Conservation (phyloP, 2,888 invertebrate species). For the Heteromyza rotundicornis region DNA sequence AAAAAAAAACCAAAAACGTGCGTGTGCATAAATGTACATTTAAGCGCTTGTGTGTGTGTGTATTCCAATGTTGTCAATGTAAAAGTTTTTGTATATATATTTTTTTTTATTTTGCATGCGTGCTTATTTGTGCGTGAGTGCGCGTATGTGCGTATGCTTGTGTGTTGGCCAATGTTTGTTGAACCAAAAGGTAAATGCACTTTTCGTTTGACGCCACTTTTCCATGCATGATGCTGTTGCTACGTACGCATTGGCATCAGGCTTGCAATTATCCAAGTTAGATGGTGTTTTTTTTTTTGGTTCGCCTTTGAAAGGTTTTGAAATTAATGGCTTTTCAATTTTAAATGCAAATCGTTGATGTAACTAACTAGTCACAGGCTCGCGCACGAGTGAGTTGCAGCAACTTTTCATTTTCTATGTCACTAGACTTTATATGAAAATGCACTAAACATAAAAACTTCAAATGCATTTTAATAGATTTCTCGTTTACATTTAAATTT, state of each 20-base stretch:
- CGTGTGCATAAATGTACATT: slow-evolving; percentile 2
- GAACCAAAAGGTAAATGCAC: slow-evolving; percentile 53
- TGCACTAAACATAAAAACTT: too few species aligned
- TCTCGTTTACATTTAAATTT: too few species aligned
- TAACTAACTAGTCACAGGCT: too few species aligned
- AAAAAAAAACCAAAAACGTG: slow-evolving; percentile 2
- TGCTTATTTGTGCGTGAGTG: not conserved
- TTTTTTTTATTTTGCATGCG: too few species aligned
- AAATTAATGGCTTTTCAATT: too few species aligned
- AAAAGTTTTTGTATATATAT: not conserved
- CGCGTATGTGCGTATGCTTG: not conserved
- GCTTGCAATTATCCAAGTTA: not conserved
- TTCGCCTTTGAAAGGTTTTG: too few species aligned
- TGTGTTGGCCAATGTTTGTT: slow-evolving; percentile 30
- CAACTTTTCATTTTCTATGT: too few species aligned
- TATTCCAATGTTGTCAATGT: not conserved
- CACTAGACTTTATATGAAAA: too few species aligned
- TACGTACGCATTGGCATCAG: not conserved
- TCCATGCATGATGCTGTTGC: not conserved
- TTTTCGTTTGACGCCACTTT: slow-evolving; percentile 27
- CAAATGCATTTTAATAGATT: too few species aligned
- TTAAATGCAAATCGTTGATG: too few species aligned
- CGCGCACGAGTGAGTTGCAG: too few species aligned
- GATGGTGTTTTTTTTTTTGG: too few species aligned
- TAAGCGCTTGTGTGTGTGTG: not conserved